Conservation (phyloP, 2,797 vertebrate species). For the Tarsius wallacei region DNA sequence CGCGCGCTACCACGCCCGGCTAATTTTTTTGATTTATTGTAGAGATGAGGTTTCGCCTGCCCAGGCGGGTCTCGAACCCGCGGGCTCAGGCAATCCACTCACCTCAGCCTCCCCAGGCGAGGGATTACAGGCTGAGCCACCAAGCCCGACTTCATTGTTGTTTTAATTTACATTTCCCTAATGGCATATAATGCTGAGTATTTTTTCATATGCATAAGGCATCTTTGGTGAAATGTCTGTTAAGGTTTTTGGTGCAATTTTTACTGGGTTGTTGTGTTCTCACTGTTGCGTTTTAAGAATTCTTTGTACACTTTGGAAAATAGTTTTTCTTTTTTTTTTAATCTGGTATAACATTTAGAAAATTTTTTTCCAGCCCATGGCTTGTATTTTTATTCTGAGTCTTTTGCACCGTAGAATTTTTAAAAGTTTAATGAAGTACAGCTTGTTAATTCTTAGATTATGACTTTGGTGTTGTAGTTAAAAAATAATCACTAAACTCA, state of each 20-base stretch:
- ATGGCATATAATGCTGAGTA: background rate
- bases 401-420: background rate
- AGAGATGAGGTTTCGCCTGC: no score
- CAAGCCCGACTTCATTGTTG: background rate
- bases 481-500: background rate
- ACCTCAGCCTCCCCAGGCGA: no score
- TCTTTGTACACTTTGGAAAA: background rate
- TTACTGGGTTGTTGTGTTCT: background rate
- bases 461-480: background rate
- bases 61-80: no score
- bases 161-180: background rate
- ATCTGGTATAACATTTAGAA: background rate
- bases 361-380: background rate
- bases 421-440: background rate
- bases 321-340: background rate
- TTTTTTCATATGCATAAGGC: background rate
- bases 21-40: no score
- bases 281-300: background rate
- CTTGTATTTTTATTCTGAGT: background rate
- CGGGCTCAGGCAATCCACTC: no score
- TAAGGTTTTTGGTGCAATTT: background rate
- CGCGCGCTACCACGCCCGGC: no score
- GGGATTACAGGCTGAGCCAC: no score
- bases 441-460: background rate
- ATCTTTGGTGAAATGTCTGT: background rate